Conservation (phyloP, 2,888 invertebrate species). For the Balanococcus diminutus region DNA sequence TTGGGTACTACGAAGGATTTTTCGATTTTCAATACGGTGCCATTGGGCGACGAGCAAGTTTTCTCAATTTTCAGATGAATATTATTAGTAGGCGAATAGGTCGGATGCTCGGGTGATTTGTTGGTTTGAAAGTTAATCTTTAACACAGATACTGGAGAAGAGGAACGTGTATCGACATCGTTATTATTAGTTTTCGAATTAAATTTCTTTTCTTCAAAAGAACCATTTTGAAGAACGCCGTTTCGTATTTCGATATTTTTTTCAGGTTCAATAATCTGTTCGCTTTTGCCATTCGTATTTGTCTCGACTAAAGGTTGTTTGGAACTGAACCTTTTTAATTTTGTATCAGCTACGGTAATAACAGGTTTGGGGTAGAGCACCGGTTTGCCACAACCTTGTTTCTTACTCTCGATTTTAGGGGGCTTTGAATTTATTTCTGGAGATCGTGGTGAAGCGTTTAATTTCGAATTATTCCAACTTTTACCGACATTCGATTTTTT, state of each 20-base stretch:
- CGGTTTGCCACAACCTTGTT: constrained; percentile 14
- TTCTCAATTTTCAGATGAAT: not conserved
- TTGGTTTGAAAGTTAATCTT: constrained; percentile 19
- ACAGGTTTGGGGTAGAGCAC: constrained; percentile 50
- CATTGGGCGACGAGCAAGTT: not conserved
- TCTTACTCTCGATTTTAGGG: not conserved
- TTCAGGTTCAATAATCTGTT: not conserved
- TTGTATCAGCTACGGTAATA: not conserved
- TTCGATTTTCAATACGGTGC: not conserved
- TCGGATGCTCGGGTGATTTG: not conserved
- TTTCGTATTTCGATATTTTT: not conserved
- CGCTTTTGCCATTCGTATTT: not conserved
- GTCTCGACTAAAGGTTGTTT: not conserved
- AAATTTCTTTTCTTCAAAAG: not conserved
- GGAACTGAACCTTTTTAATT: not conserved
- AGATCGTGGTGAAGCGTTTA: not conserved
- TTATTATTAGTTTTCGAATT: not conserved
- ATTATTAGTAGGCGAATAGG: not conserved
- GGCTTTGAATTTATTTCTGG: not conserved
- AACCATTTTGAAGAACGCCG: not conserved
- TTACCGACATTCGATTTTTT: not conserved
- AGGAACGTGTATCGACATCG: constrained; percentile 15
- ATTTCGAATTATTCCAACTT: not conserved
- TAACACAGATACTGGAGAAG: constrained; percentile 16
- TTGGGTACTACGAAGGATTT: not conserved